Evolutionary conservation across 2,797 vertebrate genomes (phyloP).

Genomic region (Poliocrania exsul): DNA sequence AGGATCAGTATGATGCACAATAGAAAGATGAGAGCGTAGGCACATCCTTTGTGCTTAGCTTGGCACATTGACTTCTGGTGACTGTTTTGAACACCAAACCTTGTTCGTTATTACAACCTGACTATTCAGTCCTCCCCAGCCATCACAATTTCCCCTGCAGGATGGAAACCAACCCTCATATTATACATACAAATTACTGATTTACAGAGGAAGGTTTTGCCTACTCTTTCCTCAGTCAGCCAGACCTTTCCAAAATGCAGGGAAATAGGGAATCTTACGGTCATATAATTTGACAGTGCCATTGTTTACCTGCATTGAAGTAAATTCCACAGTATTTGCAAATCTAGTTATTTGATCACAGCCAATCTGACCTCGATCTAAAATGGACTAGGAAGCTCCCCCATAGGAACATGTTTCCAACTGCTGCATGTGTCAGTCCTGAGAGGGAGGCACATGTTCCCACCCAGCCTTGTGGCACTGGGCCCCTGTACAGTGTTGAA

Average conservation of each 20-base stretch:
- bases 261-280: not conserved
- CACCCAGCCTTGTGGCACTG: not conserved
- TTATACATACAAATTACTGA: not conserved
- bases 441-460: not conserved
- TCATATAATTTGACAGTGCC: accelerated
- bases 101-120: not conserved
- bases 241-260: not conserved
- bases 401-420: accelerated
- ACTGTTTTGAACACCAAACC: not conserved
- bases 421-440: not conserved
- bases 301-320: not conserved
- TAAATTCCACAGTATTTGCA: not conserved
- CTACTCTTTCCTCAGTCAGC: not conserved
- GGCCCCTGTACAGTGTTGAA: not conserved
- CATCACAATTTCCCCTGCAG: not conserved
- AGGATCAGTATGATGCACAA: accelerated
- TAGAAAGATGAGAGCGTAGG: not conserved
- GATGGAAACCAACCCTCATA: not conserved
- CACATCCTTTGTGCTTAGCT: not conserved
- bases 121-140: not conserved
- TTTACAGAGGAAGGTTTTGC: not conserved
- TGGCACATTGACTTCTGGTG: not conserved
- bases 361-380: not conserved
- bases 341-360: not conserved
- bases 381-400: not conserved